Evolutionary conservation across 2,888 invertebrate species (phyloP), one percentile per base, ranked within the genome.

Genomic region (Sisyra terminalis): DNA sequence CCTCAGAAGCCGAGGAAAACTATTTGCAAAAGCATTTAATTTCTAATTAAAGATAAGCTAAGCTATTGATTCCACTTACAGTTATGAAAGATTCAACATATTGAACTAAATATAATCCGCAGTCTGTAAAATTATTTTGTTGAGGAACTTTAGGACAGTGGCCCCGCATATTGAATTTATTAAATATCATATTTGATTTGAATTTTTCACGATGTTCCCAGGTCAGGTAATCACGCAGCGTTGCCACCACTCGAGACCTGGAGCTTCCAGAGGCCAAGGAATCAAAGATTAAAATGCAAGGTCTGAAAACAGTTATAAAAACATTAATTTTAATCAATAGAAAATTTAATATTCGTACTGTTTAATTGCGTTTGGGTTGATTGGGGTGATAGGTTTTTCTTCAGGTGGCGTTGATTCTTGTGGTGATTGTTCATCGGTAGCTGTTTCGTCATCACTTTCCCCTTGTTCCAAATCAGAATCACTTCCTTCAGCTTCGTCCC

Each of bases 31-130:
- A n/a, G n/a, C n/a, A n/a, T n/a, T n/a, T n/a, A n/a, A n/a, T n/a
- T n/a, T n/a, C n/a, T n/a, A n/a, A n/a, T n/a, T n/a, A 43, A 29
- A 35, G 9, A 39, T 36, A 3, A 11, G 2, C 11, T 31, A 31
- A 31, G 11, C n/a, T 24, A 31, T n/a, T n/a, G 24, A 7, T 24
- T 24, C 18, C 29, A 53, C 54, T 57, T 60, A 85, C 87, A 70
- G 79, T 75, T 61, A 94, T 93, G 66, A 98, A 96, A 46, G 84
- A 84, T 65, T 98, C 96, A 4, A 90, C 92, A 68, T 94, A 98
- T 60, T 97, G 93, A 43, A 98, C 66, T 45, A 97, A 69, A 63
- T 86, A 98, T 10, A 97, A 67, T 1, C 98, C 98, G 64, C 98
- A 98, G 61, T 98, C 98, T 32, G 86, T 88, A 57, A 83, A 92